A percentile compares a stretch with the other conserved stretches of the same genome.
phyloP scores from a whole-genome alignment of 2,113 vertebrate species.

The Gymnobelideus leadbeateri region DNA sequence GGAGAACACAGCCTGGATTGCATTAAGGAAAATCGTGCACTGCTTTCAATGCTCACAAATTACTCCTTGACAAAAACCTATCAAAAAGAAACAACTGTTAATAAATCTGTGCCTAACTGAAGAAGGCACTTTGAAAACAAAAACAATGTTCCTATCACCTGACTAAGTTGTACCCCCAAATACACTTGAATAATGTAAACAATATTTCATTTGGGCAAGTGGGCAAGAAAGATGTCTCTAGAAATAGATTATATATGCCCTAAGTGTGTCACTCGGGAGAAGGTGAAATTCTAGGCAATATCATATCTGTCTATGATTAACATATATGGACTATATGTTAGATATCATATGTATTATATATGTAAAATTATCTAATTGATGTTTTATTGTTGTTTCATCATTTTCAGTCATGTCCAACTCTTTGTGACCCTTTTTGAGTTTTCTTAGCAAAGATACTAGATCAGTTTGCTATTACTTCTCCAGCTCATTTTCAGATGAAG shows the following conservation, averaged over 20 bases:
- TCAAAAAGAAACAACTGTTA: constrained; percentile 19
- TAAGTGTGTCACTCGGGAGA: constrained; percentile 35
- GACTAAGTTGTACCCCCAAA: constrained; percentile 14
- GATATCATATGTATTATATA: too few relatives aligned
- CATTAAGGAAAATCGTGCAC: neutral
- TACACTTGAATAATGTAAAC: constrained; percentile 25
- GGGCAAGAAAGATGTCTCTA: constrained; percentile 50
- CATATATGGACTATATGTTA: too few relatives aligned
- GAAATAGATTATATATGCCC: constrained; percentile 34
- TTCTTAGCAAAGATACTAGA: too few relatives aligned
- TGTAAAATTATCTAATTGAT: too few relatives aligned
- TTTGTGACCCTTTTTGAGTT: too few relatives aligned
- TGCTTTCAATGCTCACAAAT: neutral
- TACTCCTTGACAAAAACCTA: neutral
- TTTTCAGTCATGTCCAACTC: too few relatives aligned
- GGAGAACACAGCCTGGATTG: neutral
- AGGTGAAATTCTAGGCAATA: constrained; percentile 45
- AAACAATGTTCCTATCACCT: neutral
- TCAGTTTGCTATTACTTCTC: too few relatives aligned
- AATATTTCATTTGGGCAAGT: constrained; percentile 46
- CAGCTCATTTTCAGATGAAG: too few relatives aligned
- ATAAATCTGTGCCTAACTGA: constrained; percentile 1
- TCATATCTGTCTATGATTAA: too few relatives aligned
- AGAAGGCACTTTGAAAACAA: neutral
- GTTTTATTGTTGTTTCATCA: too few relatives aligned